A percentile compares a stretch with the other conserved stretches of the same genome.
phyloP scores from a whole-genome alignment of 2,888 invertebrate species.

The Homarus gammarus region DNA sequence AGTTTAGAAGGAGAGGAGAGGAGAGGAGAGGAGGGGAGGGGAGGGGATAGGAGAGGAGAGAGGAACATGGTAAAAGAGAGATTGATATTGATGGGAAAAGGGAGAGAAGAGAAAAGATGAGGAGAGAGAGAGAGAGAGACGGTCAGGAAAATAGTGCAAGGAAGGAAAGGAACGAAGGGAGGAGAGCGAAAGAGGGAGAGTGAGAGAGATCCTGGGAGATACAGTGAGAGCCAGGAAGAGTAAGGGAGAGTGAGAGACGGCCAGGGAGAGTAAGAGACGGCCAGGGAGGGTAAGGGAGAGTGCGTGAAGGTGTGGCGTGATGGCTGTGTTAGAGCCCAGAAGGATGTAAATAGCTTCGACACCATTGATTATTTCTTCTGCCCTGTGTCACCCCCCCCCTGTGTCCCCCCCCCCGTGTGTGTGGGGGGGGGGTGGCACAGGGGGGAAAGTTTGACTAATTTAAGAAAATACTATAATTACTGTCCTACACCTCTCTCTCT shows the following conservation, averaged over 20 bases:
- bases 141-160: background rate
- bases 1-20: too few relatives aligned
- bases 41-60: background rate
- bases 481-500: background rate
- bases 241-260: background rate
- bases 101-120: background rate
- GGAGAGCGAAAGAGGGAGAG: background rate
- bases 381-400: too few relatives aligned
- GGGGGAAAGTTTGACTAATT: too few relatives aligned
- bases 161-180: background rate
- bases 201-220: background rate
- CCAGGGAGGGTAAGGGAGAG: conserved; percentile 8
- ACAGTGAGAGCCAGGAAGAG: conserved; percentile 1
- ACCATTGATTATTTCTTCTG: too few relatives aligned
- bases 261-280: too few relatives aligned
- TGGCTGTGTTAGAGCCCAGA: too few relatives aligned
- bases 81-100: background rate
- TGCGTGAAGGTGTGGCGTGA: background rate
- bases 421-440: too few relatives aligned
- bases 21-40: background rate
- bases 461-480: too few relatives aligned
- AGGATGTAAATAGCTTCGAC: too few relatives aligned
- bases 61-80: background rate
- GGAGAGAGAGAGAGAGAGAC: conserved; percentile 16
- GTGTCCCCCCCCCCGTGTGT: too few relatives aligned